Percentiles rank a stretch among this genome's conserved stretches.
Evolutionary conservation across 2,797 vertebrate species (phyloP).

Genomic region (Sphenodon punctatus): DNA sequence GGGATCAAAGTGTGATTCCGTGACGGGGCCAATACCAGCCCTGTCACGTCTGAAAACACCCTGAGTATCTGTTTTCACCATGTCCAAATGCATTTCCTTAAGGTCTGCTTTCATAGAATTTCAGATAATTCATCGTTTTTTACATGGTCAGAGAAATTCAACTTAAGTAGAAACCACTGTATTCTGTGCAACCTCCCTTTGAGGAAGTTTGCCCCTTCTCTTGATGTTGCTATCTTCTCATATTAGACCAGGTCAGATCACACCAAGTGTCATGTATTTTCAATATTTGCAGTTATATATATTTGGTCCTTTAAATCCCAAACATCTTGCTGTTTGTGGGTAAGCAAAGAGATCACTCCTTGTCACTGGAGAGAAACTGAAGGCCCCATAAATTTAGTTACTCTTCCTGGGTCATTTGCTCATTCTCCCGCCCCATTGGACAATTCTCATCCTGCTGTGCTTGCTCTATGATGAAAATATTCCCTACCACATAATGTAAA

Average conservation of each 20-base stretch:
- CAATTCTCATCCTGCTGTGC: not conserved
- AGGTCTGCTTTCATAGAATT: too few relatives aligned
- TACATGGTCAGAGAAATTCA: too few relatives aligned
- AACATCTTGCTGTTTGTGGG: not conserved
- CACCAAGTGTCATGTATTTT: not conserved
- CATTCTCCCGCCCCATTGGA: not conserved
- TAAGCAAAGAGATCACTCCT: not conserved
- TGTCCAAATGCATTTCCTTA: too few relatives aligned
- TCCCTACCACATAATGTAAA: not conserved
- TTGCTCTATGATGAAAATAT: not conserved
- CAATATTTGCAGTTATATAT: not conserved
- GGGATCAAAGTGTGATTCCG: too few relatives aligned
- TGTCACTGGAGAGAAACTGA: not conserved
- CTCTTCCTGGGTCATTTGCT: not conserved
- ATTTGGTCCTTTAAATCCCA: too few relatives aligned
- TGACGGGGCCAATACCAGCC: too few relatives aligned
- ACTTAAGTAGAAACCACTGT: too few relatives aligned
- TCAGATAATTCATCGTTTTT: too few relatives aligned
- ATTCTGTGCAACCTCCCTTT: too few relatives aligned
- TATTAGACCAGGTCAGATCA: not conserved
- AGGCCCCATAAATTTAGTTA: not conserved
- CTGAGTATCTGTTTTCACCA: too few relatives aligned
- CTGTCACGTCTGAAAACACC: too few relatives aligned
- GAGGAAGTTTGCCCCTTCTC: not conserved
- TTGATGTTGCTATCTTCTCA: accelerated